Percentiles rank a stretch among this genome's conserved stretches.
These are phyloP conservation scores for Trichogramma dendrolimi DNA, from an alignment of 2,888 invertebrate species.

Conservation along the genomic window DNA sequence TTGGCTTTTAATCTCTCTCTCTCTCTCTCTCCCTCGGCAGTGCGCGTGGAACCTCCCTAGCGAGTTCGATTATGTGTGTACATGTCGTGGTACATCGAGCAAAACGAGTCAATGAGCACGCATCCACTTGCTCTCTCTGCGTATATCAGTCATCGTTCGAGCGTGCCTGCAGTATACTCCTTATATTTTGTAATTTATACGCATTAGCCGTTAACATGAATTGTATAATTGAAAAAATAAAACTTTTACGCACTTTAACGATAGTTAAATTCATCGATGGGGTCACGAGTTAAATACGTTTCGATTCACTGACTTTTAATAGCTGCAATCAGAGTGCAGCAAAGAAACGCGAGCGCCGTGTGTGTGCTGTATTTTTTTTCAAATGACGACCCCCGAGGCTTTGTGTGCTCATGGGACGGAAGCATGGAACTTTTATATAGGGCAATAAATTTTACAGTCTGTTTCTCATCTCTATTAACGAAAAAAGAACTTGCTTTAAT, in stretches of 20 bases:
- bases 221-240: too few species aligned
- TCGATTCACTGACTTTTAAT: too few species aligned
- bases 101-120: background rate
- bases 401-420: background rate
- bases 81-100: background rate
- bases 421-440: background rate
- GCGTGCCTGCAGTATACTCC: too few species aligned
- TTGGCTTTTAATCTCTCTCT: slow-evolving; percentile 11
- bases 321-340: too few species aligned
- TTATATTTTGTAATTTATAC: too few species aligned
- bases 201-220: too few species aligned
- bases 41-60: background rate
- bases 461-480: background rate
- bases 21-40: background rate
- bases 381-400: background rate
- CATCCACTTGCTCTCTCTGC: background rate
- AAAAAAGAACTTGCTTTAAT: slow-evolving; percentile 1
- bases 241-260: too few species aligned
- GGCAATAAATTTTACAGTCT: slow-evolving; percentile 12
- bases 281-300: too few species aligned
- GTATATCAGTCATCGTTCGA: too few species aligned
- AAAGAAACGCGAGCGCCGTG: too few species aligned
- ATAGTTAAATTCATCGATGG: too few species aligned
- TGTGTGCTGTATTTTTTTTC: background rate
- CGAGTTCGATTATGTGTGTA: too few species aligned